Evolutionary conservation across 2,797 vertebrate genomes (phyloP).

Genomic region (Alca torda): DNA sequence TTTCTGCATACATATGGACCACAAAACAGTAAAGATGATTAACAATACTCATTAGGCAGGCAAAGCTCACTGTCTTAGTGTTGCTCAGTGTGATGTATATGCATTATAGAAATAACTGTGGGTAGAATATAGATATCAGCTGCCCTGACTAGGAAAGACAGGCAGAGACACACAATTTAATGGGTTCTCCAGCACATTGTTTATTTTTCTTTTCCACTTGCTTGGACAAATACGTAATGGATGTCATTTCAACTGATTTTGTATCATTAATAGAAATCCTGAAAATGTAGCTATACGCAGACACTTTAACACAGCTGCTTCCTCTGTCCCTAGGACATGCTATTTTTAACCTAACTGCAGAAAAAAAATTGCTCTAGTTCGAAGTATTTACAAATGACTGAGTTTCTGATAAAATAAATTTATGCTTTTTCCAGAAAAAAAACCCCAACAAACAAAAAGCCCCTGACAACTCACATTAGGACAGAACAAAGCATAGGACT

Average conservation of each 20-base stretch:
- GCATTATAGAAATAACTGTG: background rate
- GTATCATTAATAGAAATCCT: conserved; percentile 36
- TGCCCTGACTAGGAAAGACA: background rate
- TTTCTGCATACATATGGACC: background rate
- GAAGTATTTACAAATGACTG: conserved; percentile 49
- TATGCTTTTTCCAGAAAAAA: conserved; percentile 16
- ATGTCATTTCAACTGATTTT: conserved; percentile 38
- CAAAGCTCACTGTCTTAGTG: background rate
- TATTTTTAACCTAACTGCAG: conserved; percentile 51
- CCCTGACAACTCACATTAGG: conserved; percentile 24
- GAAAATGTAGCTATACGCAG: conserved; percentile 31
- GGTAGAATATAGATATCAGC: background rate
- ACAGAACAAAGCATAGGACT: conserved; percentile 8
- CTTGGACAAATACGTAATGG: conserved; percentile 10
- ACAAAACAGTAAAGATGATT: background rate
- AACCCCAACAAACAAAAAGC: background rate
- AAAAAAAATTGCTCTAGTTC: conserved; percentile 40
- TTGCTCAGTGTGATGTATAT: background rate
- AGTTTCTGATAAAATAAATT: conserved; percentile 15
- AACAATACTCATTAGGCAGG: background rate
- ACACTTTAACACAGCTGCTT: conserved; percentile 59
- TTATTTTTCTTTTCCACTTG: conserved; percentile 51
- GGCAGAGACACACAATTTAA: background rate
- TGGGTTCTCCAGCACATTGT: background rate
- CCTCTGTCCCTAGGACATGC: conserved; percentile 47